Percentiles rank a stretch among this genome's conserved stretches.
Evolutionary conservation across 2,113 vertebrate species (phyloP).

Genomic region (Mugil cephalus): DNA sequence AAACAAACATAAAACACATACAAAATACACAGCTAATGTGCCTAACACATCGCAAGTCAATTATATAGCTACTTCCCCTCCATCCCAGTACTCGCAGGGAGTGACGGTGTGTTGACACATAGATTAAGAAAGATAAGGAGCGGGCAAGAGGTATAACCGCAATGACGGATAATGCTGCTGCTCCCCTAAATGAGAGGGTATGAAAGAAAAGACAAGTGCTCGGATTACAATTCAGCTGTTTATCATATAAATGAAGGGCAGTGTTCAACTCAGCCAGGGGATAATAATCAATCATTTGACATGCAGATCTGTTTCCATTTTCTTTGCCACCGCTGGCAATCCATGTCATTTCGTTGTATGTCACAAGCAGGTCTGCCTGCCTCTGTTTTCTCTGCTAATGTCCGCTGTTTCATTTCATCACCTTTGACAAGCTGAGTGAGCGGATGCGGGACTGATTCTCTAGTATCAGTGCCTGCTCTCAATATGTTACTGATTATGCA

Average conservation of each 20-base stretch:
- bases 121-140: background rate
- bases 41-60: too few species aligned
- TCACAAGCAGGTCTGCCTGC: constrained; percentile 25
- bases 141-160: background rate
- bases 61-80: too few species aligned
- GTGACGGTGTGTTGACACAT: background rate
- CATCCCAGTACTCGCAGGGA: background rate
- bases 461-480: background rate
- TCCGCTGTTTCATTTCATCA: constrained; percentile 54
- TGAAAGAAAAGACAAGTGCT: constrained; percentile 50
- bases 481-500: constrained; percentile 19
- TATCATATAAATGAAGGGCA: constrained; percentile 73
- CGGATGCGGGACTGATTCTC: background rate
- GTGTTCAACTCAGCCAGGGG: constrained; percentile 48
- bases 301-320: constrained; percentile 53
- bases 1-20: constrained; percentile 5
- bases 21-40: background rate
- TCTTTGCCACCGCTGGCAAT: constrained; percentile 26
- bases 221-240: constrained; percentile 63
- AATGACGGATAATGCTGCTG: constrained; percentile 23
- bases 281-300: constrained; percentile 58
- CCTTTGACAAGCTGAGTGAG: constrained; percentile 33
- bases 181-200: constrained; percentile 44
- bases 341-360: constrained; percentile 40
- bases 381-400: constrained; percentile 39